A percentile compares a stretch with the other conserved stretches of the same genome.
These are phyloP conservation scores for Harpagifer antarcticus DNA, from an alignment of 2,797 vertebrate genomes.

Conservation along the genomic window DNA sequence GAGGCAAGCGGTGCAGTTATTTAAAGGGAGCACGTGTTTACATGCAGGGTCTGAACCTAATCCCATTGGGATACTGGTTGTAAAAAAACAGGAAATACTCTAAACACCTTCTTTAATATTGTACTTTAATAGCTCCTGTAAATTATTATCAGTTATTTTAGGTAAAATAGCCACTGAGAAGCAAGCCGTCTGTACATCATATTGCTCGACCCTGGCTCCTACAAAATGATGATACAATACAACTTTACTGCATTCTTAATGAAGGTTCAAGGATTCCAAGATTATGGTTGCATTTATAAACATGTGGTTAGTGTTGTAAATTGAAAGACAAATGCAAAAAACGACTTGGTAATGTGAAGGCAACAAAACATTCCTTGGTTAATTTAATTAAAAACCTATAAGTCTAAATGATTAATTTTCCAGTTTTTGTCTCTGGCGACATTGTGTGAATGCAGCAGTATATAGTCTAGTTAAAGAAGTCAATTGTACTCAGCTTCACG, in stretches of 20 bases:
- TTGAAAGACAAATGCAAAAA: too few species aligned
- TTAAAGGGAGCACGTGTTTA: constrained; percentile 69
- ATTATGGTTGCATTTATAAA: too few species aligned
- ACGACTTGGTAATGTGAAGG: too few species aligned
- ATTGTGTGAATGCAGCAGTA: not conserved
- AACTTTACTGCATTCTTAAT: too few species aligned
- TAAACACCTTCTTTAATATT: not conserved
- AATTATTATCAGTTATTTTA: not conserved
- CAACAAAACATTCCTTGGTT: too few species aligned
- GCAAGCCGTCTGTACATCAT: not conserved
- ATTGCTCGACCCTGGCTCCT: too few species aligned
- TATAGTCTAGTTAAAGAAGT: not conserved
- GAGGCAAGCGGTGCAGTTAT: constrained; percentile 63
- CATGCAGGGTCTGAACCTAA: constrained; percentile 33
- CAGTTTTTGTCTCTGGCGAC: not conserved
- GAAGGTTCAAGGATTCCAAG: too few species aligned
- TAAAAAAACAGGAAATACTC: not conserved
- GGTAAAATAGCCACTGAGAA: not conserved
- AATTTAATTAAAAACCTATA: too few species aligned
- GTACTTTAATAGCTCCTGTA: not conserved
- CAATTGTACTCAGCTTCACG: not conserved
- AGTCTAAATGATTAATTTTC: not conserved
- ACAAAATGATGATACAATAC: too few species aligned
- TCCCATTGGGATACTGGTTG: constrained; percentile 1
- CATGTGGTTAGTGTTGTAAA: too few species aligned